phyloP scores from a whole-genome alignment of 1,140 invertebrate genomes.

The Drosophila bocki region DNA sequence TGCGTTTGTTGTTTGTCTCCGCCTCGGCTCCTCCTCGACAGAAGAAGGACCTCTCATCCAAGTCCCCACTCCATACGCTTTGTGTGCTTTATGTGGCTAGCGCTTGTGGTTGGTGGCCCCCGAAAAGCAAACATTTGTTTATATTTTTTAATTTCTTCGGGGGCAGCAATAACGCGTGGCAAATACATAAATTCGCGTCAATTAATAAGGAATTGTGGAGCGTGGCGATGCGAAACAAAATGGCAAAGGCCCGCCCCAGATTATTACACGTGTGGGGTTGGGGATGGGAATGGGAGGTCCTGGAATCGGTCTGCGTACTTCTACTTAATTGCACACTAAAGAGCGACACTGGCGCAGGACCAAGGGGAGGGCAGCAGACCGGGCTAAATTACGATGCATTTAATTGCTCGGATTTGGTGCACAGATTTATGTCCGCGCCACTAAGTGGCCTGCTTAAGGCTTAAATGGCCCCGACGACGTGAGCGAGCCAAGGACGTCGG shows the following conservation, averaged over 20 bases:
- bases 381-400: slow-evolving; percentile 82
- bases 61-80: slow-evolving; percentile 15
- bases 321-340: slow-evolving; percentile 80
- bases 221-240: slow-evolving; percentile 71
- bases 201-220: slow-evolving; percentile 81
- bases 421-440: slow-evolving; percentile 81
- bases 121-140: slow-evolving; percentile 63
- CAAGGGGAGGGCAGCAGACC: slow-evolving; percentile 13
- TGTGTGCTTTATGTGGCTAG: slow-evolving; percentile 64
- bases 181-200: slow-evolving; percentile 82
- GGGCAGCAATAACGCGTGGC: slow-evolving; percentile 78
- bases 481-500: slow-evolving; percentile 56
- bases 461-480: slow-evolving; percentile 80
- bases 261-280: slow-evolving; percentile 58
- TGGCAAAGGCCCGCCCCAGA: slow-evolving; percentile 49
- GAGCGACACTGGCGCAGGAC: slow-evolving; percentile 45
- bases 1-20: slow-evolving; percentile 59
- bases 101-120: slow-evolving; percentile 2
- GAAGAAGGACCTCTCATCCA: background rate
- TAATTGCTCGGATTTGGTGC: slow-evolving; percentile 83
- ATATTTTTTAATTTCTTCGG: slow-evolving; percentile 80
- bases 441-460: slow-evolving; percentile 83
- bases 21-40: slow-evolving; percentile 13
- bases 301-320: slow-evolving; percentile 66
- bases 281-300: slow-evolving; percentile 2